These are phyloP conservation scores for Acanthosepion pharaonis DNA, from an alignment of 2,888 invertebrate species.

Conservation along the genomic window DNA sequence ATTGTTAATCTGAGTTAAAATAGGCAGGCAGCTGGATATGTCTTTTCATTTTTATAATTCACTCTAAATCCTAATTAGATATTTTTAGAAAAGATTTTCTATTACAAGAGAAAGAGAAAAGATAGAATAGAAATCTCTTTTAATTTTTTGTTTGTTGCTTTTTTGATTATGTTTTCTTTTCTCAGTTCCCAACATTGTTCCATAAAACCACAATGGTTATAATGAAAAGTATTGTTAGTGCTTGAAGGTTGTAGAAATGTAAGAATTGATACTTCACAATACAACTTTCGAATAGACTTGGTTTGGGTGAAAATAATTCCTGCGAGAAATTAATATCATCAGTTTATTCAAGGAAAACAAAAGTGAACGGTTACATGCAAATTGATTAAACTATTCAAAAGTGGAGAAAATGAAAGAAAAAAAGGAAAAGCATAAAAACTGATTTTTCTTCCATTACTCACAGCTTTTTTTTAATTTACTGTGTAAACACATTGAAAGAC, in stretches of 20 bases:
- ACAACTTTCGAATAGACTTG: background rate
- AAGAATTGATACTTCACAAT: slow-evolving; percentile 17
- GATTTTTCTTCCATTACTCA: background rate
- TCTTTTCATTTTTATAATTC: background rate
- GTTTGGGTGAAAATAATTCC: background rate
- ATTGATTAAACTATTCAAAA: background rate
- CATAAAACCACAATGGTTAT: background rate
- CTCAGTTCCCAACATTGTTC: background rate
- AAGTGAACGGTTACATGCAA: background rate
- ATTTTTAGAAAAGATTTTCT: background rate
- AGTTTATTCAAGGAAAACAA: background rate
- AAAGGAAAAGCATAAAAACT: background rate
- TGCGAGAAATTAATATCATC: background rate
- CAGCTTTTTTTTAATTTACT: background rate
- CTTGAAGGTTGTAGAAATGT: background rate
- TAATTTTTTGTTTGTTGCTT: background rate
- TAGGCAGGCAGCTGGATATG: background rate
- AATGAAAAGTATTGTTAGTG: slow-evolving; percentile 14
- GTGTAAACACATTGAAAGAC: background rate
- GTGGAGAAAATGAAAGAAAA: background rate
- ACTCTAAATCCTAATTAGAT: background rate
- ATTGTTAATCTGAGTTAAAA: background rate
- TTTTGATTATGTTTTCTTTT: background rate
- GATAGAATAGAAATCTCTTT: background rate
- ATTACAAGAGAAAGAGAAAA: background rate